These are phyloP conservation scores for Rattus rattus DNA, from an alignment of 2,113 vertebrate species.

Conservation along the genomic window DNA sequence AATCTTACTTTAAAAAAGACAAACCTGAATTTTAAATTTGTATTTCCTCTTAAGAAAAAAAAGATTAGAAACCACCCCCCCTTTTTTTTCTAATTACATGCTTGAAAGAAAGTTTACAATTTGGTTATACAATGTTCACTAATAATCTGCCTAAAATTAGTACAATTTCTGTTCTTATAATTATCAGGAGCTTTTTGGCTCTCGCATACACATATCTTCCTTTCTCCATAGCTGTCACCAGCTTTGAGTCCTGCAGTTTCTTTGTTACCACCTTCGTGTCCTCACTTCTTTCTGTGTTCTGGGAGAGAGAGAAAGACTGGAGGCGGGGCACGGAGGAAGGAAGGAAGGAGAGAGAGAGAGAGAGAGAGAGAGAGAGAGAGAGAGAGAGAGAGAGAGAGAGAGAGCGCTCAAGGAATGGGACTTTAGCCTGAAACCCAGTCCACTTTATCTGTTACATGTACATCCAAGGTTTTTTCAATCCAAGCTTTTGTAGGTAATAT, in stretches of 20 bases:
- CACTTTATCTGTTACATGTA: not conserved
- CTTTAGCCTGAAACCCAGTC: not conserved
- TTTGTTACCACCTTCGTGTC: not conserved
- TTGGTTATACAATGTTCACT: conserved; percentile 54
- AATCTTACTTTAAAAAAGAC: conserved; percentile 39
- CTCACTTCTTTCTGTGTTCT: not conserved
- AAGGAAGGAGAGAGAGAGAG: too few species aligned
- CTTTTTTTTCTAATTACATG: conserved; percentile 30
- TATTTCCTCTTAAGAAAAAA: conserved; percentile 44
- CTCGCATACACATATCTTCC: conserved; percentile 12
- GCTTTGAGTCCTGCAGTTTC: conserved; percentile 5
- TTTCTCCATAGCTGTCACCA: conserved; percentile 41
- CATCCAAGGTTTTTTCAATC: not conserved
- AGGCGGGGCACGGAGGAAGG: not conserved
- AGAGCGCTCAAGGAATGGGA: not conserved
- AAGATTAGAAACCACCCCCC: not conserved
- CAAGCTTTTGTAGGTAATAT: not conserved
- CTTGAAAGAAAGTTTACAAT: conserved; percentile 65
- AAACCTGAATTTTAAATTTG: conserved; percentile 68
- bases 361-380: not conserved
- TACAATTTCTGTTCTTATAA: conserved; percentile 55
- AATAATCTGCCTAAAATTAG: conserved; percentile 68
- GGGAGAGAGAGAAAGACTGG: not conserved
- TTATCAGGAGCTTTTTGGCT: conserved; percentile 28
- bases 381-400: not conserved